Percentiles rank a stretch among this genome's conserved stretches.
These are phyloP conservation scores for Larimichthys crocea DNA, from an alignment of 2,113 vertebrate genomes.

Conservation along the genomic window DNA sequence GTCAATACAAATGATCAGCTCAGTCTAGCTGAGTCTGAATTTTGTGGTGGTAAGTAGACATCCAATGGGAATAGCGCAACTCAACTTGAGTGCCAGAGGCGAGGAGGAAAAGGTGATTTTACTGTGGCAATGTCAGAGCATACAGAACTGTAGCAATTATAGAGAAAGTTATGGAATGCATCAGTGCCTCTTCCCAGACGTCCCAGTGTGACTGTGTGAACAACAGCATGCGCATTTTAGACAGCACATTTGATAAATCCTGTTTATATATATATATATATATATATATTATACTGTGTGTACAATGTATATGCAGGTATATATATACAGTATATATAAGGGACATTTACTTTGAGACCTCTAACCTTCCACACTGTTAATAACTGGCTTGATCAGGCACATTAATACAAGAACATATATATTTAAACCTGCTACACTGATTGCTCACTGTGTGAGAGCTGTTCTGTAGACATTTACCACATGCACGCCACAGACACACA, in stretches of 20 bases:
- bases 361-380: no score
- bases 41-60: constrained; percentile 20
- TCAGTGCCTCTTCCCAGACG: background rate
- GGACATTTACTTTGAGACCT: no score
- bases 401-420: no score
- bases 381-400: no score
- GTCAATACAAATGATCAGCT: constrained; percentile 58
- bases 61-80: constrained; percentile 17
- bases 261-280: no score
- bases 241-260: no score
- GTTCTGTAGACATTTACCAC: constrained; percentile 31
- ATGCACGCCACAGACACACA: background rate
- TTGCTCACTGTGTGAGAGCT: constrained; percentile 10
- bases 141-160: constrained; percentile 11
- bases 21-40: constrained; percentile 28
- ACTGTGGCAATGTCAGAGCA: constrained; percentile 11
- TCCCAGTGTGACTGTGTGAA: constrained; percentile 9
- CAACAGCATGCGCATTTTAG: background rate
- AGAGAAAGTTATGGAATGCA: constrained; percentile 17
- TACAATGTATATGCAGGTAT: no score
- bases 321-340: no score
- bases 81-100: constrained; percentile 38
- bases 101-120: constrained; percentile 27
- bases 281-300: no score
- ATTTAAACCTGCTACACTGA: no score